Base-by-base conservation (phyloP, 2,888 invertebrate genomes). In the Agrochola lychnidis region DNA sequence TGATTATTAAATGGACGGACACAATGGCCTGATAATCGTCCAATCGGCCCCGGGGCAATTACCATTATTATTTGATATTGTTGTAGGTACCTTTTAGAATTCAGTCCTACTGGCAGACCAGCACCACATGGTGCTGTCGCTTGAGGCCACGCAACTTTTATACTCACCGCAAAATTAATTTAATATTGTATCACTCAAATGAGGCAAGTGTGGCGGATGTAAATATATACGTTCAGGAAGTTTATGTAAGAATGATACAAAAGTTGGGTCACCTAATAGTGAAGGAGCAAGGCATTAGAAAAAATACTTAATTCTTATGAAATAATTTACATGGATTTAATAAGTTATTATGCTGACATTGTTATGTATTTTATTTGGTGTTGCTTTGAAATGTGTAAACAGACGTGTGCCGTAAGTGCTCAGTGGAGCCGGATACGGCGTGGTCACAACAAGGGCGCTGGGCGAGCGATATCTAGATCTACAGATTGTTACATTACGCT, bases 131-230 rank as follows among this genome's bases (percentile, higher is more conserved):
- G 92, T 90, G 91, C 89, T 88, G 92, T 92, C 92, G 92, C 95
- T 92, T 82, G 89, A 62, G 91, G 93, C 91, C 90, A 91, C 92
- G 91, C 92, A 88, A 91, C 92, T 91, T 91, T 90, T 90, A 91
- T 91, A 89, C 90, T 92, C 87, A 94, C 94, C 94, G 93, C 94
- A 94, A 95, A 94, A 94, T 94, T 94, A 94, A 95, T 93, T 95
- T 95, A 93, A 93, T 92, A 91, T 89, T 92, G 90, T 91, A 94
- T 93, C 91, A 91, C 89, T 89, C 87, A 88, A 89, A 87, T 89
- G 83, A 88, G 87, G 89, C 86, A 88, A 86, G 88, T 84, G 85
- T 84, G 68, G 76, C 64, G 48, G 76, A 78, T 73, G 62, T 81
- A 72, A 72, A 82, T 83, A 61, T 78, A 62, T 78, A 70, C 69